A percentile compares a stretch with the other conserved stretches of the same genome.
Conservation (phyloP, 2,888 invertebrate genomes). For the Gasteruption jaculator region DNA sequence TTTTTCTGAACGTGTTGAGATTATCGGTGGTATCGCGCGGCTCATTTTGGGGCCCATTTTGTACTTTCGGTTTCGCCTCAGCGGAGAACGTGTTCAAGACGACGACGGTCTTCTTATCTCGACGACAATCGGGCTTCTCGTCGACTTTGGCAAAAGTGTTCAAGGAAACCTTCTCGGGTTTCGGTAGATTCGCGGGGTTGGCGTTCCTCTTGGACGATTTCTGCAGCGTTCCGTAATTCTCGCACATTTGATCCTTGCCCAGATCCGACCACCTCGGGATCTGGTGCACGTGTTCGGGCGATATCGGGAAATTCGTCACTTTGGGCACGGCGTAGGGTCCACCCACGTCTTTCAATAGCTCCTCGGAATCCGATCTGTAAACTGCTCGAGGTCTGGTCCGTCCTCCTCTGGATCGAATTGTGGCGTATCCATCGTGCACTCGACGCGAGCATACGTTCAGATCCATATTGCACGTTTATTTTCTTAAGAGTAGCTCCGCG, state of each 20-base stretch:
- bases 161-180: slow-evolving; percentile 28
- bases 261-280: slow-evolving; percentile 39
- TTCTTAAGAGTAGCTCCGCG: too few species aligned
- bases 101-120: too few species aligned
- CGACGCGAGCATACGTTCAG: slow-evolving; percentile 50
- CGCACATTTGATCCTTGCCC: slow-evolving; percentile 29
- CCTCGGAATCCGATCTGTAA: slow-evolving; percentile 43
- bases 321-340: slow-evolving; percentile 35
- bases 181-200: slow-evolving; percentile 2
- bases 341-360: slow-evolving; percentile 36
- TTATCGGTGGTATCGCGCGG: too few species aligned
- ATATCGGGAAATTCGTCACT: slow-evolving; percentile 30
- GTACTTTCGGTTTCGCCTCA: too few species aligned
- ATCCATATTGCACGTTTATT: slow-evolving; percentile 35
- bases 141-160: too few species aligned
- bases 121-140: too few species aligned
- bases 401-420: slow-evolving; percentile 65
- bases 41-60: too few species aligned
- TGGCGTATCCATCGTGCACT: slow-evolving; percentile 83
- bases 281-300: slow-evolving; percentile 28
- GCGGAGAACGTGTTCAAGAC: slow-evolving; percentile 38
- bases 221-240: slow-evolving; percentile 41
- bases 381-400: slow-evolving; percentile 43
- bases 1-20: too few species aligned
- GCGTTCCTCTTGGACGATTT: slow-evolving; percentile 18